Percentiles rank a stretch among this genome's conserved stretches.
Evolutionary conservation across 1,140 invertebrate genomes (phyloP).

Genomic region (Lordiphosa collinella): DNA sequence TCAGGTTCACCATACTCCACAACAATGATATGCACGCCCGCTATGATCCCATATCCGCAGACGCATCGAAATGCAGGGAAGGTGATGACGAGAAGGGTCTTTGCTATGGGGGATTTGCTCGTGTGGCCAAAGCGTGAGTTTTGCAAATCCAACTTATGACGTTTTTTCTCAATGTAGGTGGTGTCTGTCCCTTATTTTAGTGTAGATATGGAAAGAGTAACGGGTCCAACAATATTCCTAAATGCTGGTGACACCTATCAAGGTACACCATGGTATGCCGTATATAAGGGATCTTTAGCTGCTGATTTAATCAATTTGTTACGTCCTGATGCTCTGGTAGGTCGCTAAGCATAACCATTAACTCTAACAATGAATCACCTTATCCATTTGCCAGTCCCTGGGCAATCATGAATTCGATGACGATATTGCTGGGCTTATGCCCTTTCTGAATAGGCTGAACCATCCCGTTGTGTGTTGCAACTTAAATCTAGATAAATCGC

Average conservation of each 20-base stretch:
- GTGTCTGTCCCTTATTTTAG: constrained; percentile 48
- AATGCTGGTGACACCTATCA: constrained; percentile 95
- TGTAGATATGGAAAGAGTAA: constrained; percentile 81
- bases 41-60: constrained; percentile 87
- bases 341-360: constrained; percentile 23
- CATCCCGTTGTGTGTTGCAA: constrained; percentile 90
- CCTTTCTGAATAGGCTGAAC: constrained; percentile 85
- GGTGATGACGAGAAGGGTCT: constrained; percentile 80
- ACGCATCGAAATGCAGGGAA: constrained; percentile 83
- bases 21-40: constrained; percentile 94
- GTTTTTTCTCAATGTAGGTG: too few species aligned
- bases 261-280: constrained; percentile 89
- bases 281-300: constrained; percentile 87
- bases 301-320: constrained; percentile 88
- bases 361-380: not conserved
- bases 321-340: constrained; percentile 90
- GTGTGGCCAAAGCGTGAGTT: constrained; percentile 84
- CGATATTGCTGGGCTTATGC: constrained; percentile 85
- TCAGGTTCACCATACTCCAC: constrained; percentile 85
- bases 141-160: not conserved
- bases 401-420: constrained; percentile 97
- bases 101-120: constrained; percentile 91
- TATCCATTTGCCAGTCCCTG: constrained; percentile 83
- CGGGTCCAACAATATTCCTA: constrained; percentile 85
- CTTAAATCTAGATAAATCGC: constrained; percentile 85